Conservation (phyloP, 2,113 vertebrate species). For the Morphnarchus princeps region DNA sequence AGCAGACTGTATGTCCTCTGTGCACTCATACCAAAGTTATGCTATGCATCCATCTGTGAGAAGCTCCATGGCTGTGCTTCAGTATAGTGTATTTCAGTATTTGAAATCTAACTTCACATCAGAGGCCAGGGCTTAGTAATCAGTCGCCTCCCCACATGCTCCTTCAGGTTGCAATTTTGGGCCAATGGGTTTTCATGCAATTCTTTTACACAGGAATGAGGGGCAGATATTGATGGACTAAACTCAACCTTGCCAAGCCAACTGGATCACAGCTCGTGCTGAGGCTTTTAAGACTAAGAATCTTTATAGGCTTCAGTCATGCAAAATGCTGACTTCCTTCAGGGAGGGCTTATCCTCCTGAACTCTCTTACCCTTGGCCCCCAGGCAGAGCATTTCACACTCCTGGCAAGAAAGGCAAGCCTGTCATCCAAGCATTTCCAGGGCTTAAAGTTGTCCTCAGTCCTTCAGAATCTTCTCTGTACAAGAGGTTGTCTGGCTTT, state of each 20-base stretch:
- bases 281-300: constrained; percentile 20
- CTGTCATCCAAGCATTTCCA: background rate
- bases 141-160: background rate
- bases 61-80: background rate
- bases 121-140: background rate
- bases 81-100: background rate
- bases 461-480: background rate
- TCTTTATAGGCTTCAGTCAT: background rate
- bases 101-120: background rate
- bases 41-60: background rate
- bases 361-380: background rate
- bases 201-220: background rate
- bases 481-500: background rate
- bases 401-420: background rate
- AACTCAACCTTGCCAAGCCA: constrained; percentile 5
- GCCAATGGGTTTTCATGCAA: background rate
- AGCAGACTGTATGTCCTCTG: background rate
- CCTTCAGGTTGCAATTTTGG: background rate
- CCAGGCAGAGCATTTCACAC: background rate
- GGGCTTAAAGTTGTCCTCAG: background rate
- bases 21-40: background rate
- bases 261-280: background rate
- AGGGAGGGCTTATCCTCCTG: background rate
- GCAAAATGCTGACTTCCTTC: background rate
- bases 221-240: background rate